Conservation (phyloP, 1,140 invertebrate species). For the Pseudomyrmex flavicornis region DNA sequence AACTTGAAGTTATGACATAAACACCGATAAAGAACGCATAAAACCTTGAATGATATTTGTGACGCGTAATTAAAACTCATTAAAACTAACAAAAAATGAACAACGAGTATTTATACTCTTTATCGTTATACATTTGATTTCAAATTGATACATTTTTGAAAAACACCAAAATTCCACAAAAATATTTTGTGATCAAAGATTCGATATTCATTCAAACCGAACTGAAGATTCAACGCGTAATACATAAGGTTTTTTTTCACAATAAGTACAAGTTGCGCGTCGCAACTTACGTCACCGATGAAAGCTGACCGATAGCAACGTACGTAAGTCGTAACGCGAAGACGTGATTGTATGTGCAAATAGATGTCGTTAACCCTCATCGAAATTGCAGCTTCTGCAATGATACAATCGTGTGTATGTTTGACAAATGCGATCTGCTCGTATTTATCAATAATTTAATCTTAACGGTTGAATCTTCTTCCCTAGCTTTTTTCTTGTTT, state of each 20-base stretch:
- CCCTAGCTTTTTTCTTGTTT: not conserved
- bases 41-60: too few relatives aligned
- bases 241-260: constrained; percentile 66
- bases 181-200: not conserved
- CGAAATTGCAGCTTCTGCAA: not conserved
- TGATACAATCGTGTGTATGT: not conserved
- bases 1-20: not conserved
- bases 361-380: not conserved
- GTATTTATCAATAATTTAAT: too few relatives aligned
- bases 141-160: not conserved
- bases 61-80: too few relatives aligned
- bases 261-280: constrained; percentile 54
- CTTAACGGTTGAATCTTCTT: too few relatives aligned
- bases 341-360: constrained; percentile 24
- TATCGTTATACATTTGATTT: too few relatives aligned
- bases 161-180: not conserved
- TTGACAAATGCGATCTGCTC: too few relatives aligned
- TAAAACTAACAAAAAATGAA: too few relatives aligned
- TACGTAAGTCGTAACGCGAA: constrained; percentile 25
- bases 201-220: not conserved
- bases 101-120: too few relatives aligned
- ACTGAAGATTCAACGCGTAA: not conserved
- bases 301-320: constrained; percentile 68
- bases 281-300: constrained; percentile 78
- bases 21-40: not conserved